phyloP scores from a whole-genome alignment of 2,113 vertebrate species.

The Tympanuchus pallidicinctus region DNA sequence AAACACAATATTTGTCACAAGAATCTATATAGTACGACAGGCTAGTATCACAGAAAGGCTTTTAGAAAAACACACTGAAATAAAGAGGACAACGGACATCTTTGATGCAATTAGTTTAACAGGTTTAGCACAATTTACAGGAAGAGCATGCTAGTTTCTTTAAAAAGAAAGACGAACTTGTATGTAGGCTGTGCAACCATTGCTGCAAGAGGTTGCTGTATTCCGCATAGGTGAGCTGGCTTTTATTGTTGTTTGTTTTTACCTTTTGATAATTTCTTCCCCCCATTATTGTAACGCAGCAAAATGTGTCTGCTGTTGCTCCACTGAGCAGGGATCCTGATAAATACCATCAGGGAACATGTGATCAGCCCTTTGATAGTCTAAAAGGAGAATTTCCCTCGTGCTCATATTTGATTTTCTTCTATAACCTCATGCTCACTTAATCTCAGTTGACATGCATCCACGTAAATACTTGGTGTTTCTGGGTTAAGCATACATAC shows the following conservation, averaged over 20 bases:
- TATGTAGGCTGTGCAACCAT: neutral
- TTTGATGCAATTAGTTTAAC: neutral
- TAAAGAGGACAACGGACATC: neutral
- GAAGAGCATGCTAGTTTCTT: neutral
- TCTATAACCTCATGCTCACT: conserved; percentile 65
- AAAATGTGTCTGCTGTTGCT: conserved; percentile 53
- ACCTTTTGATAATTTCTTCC: neutral
- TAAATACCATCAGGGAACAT: conserved; percentile 73
- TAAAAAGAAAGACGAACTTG: neutral
- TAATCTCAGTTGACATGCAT: conserved; percentile 74
- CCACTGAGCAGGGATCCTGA: conserved; percentile 50
- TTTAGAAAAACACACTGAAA: neutral
- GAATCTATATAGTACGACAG: neutral
- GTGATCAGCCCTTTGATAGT: conserved; percentile 74
- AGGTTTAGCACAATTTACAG: neutral
- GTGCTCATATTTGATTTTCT: conserved; percentile 76
- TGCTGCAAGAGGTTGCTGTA: neutral
- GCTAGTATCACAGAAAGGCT: neutral
- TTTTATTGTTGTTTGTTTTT: neutral
- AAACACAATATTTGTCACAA: neutral
- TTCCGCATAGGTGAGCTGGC: neutral
- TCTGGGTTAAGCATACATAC: conserved; percentile 70
- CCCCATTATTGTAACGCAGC: neutral
- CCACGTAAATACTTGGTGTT: conserved; percentile 72
- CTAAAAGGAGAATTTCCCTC: conserved; percentile 68